Conservation (phyloP, 1,140 invertebrate genomes). For the Cardiocondyla obscurior region DNA sequence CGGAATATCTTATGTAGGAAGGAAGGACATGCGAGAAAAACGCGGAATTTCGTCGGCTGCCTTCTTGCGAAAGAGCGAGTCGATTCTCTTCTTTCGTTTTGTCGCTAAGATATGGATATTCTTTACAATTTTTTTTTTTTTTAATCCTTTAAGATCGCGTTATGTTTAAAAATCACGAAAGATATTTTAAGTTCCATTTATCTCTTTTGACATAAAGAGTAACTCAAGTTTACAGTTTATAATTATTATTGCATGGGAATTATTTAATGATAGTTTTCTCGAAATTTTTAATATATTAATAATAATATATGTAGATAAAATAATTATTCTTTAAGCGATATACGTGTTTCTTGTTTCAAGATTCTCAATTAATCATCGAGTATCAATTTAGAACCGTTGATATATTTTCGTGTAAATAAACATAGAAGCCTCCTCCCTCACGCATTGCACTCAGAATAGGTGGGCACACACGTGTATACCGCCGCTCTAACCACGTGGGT, state of each 20-base stretch:
- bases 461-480: conserved; percentile 38
- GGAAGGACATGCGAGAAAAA: conserved; percentile 12
- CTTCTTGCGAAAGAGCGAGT: not conserved
- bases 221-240: not conserved
- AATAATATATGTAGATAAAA: not conserved
- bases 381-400: conserved; percentile 13
- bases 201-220: not conserved
- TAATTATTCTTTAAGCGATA: not conserved
- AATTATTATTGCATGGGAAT: not conserved
- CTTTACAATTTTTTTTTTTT: not conserved
- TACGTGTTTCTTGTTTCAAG: not conserved
- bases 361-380: not conserved
- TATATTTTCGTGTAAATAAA: conserved; percentile 26
- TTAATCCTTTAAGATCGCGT: not conserved
- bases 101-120: not conserved
- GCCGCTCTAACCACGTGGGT: conserved; percentile 58
- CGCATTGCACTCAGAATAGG: conserved; percentile 43
- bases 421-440: not conserved
- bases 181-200: not conserved
- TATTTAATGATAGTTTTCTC: not conserved
- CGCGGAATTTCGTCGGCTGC: conserved; percentile 30
- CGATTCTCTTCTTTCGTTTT: not conserved
- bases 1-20: conserved; percentile 56
- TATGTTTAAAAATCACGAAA: not conserved
- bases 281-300: not conserved